A percentile compares a stretch with the other conserved stretches of the same genome.
phyloP scores from a whole-genome alignment of 2,113 vertebrate genomes.

The Heterocephalus glaber region DNA sequence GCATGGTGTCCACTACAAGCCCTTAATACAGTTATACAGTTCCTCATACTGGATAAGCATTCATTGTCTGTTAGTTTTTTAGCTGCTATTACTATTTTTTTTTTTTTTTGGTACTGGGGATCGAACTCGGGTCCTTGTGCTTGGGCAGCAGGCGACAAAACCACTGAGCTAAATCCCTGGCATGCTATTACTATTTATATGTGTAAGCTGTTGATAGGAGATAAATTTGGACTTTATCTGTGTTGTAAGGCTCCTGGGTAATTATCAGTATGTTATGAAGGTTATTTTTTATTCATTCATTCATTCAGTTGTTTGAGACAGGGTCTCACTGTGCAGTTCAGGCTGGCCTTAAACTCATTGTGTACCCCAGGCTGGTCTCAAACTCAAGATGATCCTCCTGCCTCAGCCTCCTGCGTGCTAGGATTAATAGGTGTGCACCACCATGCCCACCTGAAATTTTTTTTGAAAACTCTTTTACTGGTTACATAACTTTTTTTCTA shows the following conservation, averaged over 20 bases:
- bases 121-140: no score
- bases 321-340: background rate
- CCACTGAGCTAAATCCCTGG: no score
- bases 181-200: background rate
- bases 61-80: background rate
- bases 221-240: background rate
- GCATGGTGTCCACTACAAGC: fast-evolving
- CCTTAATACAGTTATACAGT: background rate
- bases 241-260: background rate
- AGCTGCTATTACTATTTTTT: background rate
- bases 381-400: background rate
- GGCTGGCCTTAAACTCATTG: background rate
- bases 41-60: background rate
- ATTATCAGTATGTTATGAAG: background rate
- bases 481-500: background rate
- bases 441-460: background rate
- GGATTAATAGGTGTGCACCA: background rate
- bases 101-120: no score
- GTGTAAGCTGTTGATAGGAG: background rate
- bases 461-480: background rate
- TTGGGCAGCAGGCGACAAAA: no score
- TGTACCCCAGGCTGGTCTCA: background rate
- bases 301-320: background rate
- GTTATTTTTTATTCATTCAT: background rate
- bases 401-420: background rate